Evolutionary conservation across 2,888 invertebrate genomes (phyloP).

Genomic region (Hemaris fuciformis): DNA sequence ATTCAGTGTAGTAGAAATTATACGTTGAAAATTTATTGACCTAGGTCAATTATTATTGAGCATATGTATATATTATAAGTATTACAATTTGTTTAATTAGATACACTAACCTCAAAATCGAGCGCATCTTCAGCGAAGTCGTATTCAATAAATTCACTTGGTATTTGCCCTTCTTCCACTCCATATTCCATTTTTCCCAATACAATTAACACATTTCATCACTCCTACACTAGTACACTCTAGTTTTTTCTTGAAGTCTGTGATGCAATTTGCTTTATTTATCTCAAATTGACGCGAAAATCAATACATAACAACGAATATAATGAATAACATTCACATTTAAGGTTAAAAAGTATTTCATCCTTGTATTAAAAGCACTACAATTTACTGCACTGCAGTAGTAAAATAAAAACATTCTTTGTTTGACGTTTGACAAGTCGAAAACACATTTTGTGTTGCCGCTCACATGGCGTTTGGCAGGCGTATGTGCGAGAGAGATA

Average conservation of each 20-base stretch:
- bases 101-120: conserved; percentile 71
- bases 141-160: conserved; percentile 65
- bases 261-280: neutral
- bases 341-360: neutral
- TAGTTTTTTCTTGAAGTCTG: neutral
- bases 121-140: conserved; percentile 75
- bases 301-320: conserved; percentile 22
- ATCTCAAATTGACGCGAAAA: conserved; percentile 28
- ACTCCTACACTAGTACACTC: conserved; percentile 25
- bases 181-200: conserved; percentile 61
- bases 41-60: no score
- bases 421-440: neutral
- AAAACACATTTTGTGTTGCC: neutral
- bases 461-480: neutral
- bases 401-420: neutral
- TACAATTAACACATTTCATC: conserved; percentile 63
- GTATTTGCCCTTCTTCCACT: conserved; percentile 66
- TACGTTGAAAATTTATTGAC: no score
- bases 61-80: no score
- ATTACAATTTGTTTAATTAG: neutral
- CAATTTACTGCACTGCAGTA: neutral
- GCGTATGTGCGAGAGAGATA: neutral
- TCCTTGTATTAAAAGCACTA: neutral
- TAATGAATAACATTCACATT: neutral
- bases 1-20: no score